Conservation (phyloP, 2,888 invertebrate species). For the Labia minor region DNA sequence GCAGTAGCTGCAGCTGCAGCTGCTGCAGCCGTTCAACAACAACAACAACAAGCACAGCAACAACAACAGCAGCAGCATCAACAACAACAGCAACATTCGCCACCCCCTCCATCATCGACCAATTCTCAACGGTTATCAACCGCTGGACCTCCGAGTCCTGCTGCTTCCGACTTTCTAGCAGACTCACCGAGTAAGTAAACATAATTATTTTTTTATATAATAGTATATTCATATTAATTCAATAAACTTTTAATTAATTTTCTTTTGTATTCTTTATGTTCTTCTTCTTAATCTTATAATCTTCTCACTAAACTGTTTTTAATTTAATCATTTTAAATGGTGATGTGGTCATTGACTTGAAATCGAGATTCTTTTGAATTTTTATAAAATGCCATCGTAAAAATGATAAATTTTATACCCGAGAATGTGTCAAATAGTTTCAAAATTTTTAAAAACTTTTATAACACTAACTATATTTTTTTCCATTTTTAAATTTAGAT, state of each 20-base stretch:
- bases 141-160: slow-evolving; percentile 22
- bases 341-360: too few species aligned
- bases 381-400: too few species aligned
- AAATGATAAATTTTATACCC: too few species aligned
- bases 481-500: slow-evolving; percentile 49
- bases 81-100: slow-evolving; percentile 9
- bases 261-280: too few species aligned
- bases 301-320: too few species aligned
- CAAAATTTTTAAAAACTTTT: too few species aligned
- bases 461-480: too few species aligned
- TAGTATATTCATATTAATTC: background rate
- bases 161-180: slow-evolving; percentile 48
- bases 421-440: too few species aligned
- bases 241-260: too few species aligned
- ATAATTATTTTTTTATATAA: background rate
- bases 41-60: background rate
- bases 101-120: slow-evolving; percentile 17
- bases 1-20: slow-evolving; percentile 36
- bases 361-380: too few species aligned
- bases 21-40: background rate
- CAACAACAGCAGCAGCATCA: slow-evolving; percentile 36
- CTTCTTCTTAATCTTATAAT: too few species aligned
- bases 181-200: slow-evolving; percentile 80
- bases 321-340: too few species aligned
- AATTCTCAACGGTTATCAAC: background rate